phyloP scores from a whole-genome alignment of 1,140 invertebrate genomes.

The Stenopsyche tienmushanensis region DNA sequence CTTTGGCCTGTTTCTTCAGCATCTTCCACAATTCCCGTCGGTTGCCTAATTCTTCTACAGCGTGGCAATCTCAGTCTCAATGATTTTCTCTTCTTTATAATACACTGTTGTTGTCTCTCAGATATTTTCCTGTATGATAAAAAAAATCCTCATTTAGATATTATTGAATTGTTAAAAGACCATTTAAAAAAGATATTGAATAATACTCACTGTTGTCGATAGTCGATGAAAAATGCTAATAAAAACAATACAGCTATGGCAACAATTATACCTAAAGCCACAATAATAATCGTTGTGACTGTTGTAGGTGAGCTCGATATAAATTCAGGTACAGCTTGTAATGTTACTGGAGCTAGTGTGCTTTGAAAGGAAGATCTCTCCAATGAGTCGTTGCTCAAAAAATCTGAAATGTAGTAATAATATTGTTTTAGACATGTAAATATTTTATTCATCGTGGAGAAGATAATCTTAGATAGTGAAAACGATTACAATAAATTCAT shows the following conservation, averaged over 20 bases:
- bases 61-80: constrained; percentile 38
- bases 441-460: no score
- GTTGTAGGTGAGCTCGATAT: constrained; percentile 42
- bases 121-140: constrained; percentile 40
- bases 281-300: constrained; percentile 55
- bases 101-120: constrained; percentile 39
- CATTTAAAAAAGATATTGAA: constrained; percentile 16
- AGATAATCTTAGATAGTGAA: no score
- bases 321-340: constrained; percentile 12
- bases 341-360: constrained; percentile 8
- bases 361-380: constrained; percentile 19
- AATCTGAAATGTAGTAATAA: constrained; percentile 22
- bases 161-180: constrained; percentile 4
- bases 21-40: constrained; percentile 41
- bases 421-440: no score
- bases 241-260: constrained; percentile 59
- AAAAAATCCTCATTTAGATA: constrained; percentile 11
- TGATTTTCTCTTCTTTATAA: constrained; percentile 36
- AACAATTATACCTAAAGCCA: constrained; percentile 56
- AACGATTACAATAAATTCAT: background rate
- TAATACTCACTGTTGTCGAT: constrained; percentile 54
- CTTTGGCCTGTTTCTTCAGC: constrained; percentile 39
- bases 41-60: constrained; percentile 40
- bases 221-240: constrained; percentile 61
- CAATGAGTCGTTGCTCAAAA: constrained; percentile 25